phyloP scores from a whole-genome alignment of 2,888 invertebrate species.

The Drosophila maculinotata region DNA sequence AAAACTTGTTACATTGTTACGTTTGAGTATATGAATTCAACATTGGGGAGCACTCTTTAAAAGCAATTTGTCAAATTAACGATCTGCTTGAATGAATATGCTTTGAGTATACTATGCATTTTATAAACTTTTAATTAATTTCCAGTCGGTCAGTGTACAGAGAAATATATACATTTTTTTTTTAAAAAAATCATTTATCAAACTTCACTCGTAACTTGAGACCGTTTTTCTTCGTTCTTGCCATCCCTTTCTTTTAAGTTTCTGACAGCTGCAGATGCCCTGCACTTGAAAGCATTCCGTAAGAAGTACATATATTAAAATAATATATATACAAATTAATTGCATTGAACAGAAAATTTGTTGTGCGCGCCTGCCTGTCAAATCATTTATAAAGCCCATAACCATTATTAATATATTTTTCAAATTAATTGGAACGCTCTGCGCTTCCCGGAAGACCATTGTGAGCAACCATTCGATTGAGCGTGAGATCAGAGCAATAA shows the following conservation, averaged over 20 bases:
- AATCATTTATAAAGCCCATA: slow-evolving; percentile 8
- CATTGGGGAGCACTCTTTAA: slow-evolving; percentile 20
- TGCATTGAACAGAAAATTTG: slow-evolving; percentile 25
- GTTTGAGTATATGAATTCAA: background rate
- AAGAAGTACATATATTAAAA: slow-evolving; percentile 1
- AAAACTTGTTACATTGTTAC: slow-evolving; percentile 23
- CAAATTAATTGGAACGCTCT: slow-evolving; percentile 54
- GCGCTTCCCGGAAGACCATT: slow-evolving; percentile 53
- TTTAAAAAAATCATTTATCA: slow-evolving; percentile 65
- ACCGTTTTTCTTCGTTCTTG: background rate
- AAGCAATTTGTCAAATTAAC: slow-evolving; percentile 30
- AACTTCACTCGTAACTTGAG: slow-evolving; percentile 43
- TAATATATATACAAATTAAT: slow-evolving; percentile 36
- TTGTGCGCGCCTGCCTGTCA: slow-evolving; percentile 12
- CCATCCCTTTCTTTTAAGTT: slow-evolving; percentile 10
- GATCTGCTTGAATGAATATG: slow-evolving; percentile 18
- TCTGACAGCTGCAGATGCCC: slow-evolving; percentile 53
- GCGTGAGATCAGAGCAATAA: slow-evolving; percentile 32
- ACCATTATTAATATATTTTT: slow-evolving; percentile 54
- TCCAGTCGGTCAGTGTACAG: slow-evolving; percentile 15
- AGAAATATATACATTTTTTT: slow-evolving; percentile 22
- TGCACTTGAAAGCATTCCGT: slow-evolving; percentile 59
- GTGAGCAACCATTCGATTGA: slow-evolving; percentile 47
- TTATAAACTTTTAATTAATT: slow-evolving; percentile 65
- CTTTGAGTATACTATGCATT: slow-evolving; percentile 37